Conservation (phyloP, 2,113 vertebrate species). For the Pionites leucogaster region DNA sequence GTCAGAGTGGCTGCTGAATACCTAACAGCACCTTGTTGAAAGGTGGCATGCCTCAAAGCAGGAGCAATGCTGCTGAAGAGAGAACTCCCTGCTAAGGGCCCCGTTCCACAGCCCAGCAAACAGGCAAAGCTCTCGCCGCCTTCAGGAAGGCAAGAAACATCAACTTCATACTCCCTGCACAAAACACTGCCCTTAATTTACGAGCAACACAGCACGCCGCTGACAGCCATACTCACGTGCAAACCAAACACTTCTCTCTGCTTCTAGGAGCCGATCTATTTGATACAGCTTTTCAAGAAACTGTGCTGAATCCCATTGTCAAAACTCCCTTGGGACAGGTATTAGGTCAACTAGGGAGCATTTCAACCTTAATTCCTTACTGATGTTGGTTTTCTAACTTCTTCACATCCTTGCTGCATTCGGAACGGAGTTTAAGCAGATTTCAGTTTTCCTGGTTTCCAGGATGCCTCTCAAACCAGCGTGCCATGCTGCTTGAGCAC, state of each 20-base stretch:
- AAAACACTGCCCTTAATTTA: neutral
- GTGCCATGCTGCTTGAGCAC: neutral
- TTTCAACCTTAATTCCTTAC: neutral
- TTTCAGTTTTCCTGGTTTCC: neutral
- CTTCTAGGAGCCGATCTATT: neutral
- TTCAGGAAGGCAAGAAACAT: neutral
- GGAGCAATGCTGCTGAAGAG: neutral
- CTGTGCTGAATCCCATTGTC: neutral
- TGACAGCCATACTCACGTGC: neutral
- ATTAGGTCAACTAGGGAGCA: neutral
- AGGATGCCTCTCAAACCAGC: neutral
- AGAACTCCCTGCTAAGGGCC: neutral
- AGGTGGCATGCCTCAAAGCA: neutral
- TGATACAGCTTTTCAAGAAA: neutral
- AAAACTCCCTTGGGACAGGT: neutral
- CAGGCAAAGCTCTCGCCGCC: neutral
- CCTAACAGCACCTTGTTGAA: neutral
- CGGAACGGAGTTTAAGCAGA: neutral
- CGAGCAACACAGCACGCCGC: fast-evolving
- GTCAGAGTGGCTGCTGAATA: neutral
- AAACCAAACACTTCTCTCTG: neutral
- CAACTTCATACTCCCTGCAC: neutral
- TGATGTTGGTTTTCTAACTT: too few species aligned
- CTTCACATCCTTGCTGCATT: neutral
- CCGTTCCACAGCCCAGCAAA: neutral